phyloP scores from a whole-genome alignment of 2,113 vertebrate species.

The Rhizomys pruinosus region DNA sequence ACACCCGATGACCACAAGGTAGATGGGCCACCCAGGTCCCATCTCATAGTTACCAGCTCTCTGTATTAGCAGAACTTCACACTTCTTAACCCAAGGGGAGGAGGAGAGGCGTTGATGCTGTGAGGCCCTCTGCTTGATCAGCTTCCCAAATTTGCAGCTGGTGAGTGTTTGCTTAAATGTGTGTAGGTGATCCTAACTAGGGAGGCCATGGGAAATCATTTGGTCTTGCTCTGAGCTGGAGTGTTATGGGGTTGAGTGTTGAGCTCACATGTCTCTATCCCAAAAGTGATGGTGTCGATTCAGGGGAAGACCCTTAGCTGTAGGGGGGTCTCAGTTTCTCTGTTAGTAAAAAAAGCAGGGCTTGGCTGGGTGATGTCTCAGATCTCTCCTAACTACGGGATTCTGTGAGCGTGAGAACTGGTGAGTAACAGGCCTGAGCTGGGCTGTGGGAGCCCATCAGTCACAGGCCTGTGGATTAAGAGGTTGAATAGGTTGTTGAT shows the following conservation, averaged over 20 bases:
- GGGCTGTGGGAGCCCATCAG: neutral
- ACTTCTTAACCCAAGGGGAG: neutral
- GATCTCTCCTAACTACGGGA: neutral
- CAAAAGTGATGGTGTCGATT: neutral
- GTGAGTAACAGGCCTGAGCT: neutral
- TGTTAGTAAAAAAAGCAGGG: neutral
- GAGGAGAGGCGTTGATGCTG: rapidly evolving
- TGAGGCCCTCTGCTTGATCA: neutral
- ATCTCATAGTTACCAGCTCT: neutral
- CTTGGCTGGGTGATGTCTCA: neutral
- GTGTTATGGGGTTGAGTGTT: neutral
- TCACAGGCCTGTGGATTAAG: rapidly evolving
- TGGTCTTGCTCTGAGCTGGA: neutral
- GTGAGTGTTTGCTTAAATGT: neutral
- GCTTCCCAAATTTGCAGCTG: neutral
- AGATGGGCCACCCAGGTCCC: neutral
- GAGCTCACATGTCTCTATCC: neutral
- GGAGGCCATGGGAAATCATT: neutral
- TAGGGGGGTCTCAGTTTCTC: neutral
- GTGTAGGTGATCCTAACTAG: neutral
- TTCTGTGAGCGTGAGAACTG: neutral
- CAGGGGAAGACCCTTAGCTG: neutral
- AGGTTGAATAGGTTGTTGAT: neutral
- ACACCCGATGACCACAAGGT: neutral
- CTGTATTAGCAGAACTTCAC: conserved; percentile 12